Evolutionary conservation across 2,113 vertebrate species (phyloP).

Genomic region (Notiomystis cincta): DNA sequence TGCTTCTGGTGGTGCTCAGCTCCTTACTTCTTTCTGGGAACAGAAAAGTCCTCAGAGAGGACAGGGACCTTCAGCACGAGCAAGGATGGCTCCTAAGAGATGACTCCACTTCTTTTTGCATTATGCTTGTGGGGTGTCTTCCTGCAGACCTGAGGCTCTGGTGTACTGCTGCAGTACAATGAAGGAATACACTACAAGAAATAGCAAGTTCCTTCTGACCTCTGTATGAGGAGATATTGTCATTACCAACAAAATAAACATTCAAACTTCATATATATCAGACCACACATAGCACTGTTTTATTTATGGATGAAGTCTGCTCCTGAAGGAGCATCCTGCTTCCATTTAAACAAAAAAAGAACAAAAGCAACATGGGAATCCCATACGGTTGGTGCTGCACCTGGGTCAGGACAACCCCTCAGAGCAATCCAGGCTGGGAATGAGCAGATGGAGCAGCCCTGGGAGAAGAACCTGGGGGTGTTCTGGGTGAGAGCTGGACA

Average conservation of each 20-base stretch:
- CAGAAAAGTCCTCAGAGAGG: not conserved
- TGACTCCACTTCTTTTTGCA: not conserved
- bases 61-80: not conserved
- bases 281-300: not conserved
- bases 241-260: not conserved
- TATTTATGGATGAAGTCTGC: not conserved
- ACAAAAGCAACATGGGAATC: not conserved
- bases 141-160: not conserved
- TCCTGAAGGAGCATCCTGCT: not conserved
- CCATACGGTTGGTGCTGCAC: not conserved
- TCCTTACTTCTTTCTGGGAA: not conserved
- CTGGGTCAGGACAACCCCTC: not conserved
- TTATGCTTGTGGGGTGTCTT: not conserved
- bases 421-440: not conserved
- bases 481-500: not conserved
- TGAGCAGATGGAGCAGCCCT: not conserved
- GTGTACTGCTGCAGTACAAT: not conserved
- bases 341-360: not conserved
- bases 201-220: not conserved
- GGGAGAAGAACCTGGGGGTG: not conserved
- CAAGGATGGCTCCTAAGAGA: not conserved
- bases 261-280: not conserved
- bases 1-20: not conserved
- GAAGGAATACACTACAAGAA: not conserved
- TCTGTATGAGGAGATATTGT: not conserved